Evolutionary conservation across 1,140 invertebrate species (phyloP).

Genomic region (Coenobita brevimanus): DNA sequence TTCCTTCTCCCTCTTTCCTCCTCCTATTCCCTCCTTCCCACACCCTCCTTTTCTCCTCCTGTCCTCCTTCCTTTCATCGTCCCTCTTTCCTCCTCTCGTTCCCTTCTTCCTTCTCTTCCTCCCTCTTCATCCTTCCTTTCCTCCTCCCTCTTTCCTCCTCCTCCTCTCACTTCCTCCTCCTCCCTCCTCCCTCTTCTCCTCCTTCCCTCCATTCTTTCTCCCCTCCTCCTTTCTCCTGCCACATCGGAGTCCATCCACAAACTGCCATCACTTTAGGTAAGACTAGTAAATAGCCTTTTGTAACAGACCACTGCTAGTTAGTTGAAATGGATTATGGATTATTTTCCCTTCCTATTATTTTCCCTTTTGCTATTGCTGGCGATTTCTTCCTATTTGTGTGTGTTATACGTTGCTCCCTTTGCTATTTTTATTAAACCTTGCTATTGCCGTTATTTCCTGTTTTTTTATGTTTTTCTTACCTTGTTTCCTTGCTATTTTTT

Average conservation of each 20-base stretch:
- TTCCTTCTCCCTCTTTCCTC: background rate
- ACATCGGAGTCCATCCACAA: background rate
- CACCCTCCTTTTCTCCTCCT: background rate
- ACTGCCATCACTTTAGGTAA: slow-evolving; percentile 28
- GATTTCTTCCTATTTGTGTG: background rate
- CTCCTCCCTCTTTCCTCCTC: background rate
- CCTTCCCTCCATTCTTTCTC: too few relatives aligned
- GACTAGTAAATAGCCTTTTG: slow-evolving; percentile 16
- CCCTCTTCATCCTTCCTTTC: background rate
- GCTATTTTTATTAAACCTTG: background rate
- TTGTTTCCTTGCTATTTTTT: slow-evolving; percentile 4
- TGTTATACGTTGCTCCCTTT: background rate
- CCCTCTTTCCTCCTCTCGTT: background rate
- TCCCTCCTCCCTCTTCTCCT: background rate
- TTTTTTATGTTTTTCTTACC: too few relatives aligned
- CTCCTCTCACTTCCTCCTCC: background rate
- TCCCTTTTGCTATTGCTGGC: slow-evolving; percentile 1
- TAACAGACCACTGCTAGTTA: slow-evolving; percentile 40
- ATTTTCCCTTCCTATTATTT: slow-evolving; percentile 33
- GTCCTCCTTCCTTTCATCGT: background rate
- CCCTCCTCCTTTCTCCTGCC: background rate
- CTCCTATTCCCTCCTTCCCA: background rate
- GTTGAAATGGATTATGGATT: slow-evolving; percentile 44
- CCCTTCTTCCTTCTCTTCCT: background rate
- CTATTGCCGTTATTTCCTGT: too few relatives aligned